phyloP scores from a whole-genome alignment of 2,888 invertebrate species.

The Cheilosia urbana region DNA sequence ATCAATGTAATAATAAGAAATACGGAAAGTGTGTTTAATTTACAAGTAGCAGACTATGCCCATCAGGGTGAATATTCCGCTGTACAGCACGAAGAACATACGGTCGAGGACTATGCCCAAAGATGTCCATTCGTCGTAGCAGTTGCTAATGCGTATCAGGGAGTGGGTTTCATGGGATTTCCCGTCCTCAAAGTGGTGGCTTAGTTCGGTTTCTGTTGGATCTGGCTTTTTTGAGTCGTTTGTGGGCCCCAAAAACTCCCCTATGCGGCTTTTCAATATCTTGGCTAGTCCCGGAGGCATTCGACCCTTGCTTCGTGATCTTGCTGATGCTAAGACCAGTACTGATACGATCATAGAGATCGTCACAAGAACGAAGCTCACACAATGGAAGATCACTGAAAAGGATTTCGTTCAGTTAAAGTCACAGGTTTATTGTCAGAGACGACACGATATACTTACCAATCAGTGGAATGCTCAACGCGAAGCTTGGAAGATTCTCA shows the following conservation, averaged over 20 bases:
- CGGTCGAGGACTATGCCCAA: constrained; percentile 77
- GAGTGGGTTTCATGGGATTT: constrained; percentile 77
- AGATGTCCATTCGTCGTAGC: constrained; percentile 76
- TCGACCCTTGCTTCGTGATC: constrained; percentile 71
- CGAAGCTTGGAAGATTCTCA: constrained; percentile 83
- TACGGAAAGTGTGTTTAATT: constrained; percentile 48
- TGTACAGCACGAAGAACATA: constrained; percentile 70
- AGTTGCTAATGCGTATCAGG: constrained; percentile 71
- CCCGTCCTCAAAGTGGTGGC: constrained; percentile 75
- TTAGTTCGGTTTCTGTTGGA: constrained; percentile 69
- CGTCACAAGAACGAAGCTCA: constrained; percentile 84
- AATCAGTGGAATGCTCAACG: constrained; percentile 82
- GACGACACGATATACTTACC: constrained; percentile 79
- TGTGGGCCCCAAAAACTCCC: constrained; percentile 42
- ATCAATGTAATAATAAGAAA: constrained; percentile 40
- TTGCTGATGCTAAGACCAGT: constrained; percentile 81
- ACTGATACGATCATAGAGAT: constrained; percentile 84
- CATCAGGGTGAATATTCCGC: constrained; percentile 41
- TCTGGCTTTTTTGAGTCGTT: constrained; percentile 74
- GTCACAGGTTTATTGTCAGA: background rate
- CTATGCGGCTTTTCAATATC: constrained; percentile 74
- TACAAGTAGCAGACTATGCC: constrained; percentile 37
- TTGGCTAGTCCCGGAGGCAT: constrained; percentile 71
- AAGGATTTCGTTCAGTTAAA: constrained; percentile 59
- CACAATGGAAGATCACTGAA: constrained; percentile 85